phyloP scores from a whole-genome alignment of 1,140 invertebrate species.

The Rhyacophila brunnea region DNA sequence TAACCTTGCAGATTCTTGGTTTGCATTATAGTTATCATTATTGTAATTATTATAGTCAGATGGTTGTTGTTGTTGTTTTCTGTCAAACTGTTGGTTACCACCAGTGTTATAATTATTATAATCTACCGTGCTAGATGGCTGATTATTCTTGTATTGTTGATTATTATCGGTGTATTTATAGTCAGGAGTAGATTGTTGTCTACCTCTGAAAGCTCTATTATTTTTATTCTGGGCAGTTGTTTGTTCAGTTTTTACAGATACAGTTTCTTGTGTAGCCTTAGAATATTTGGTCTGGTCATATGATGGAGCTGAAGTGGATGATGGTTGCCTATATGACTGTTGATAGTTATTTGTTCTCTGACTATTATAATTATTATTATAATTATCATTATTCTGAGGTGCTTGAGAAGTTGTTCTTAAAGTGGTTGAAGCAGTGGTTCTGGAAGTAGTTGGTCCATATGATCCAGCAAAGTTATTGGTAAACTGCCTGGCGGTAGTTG shows the following conservation, averaged over 20 bases:
- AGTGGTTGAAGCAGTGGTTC: slow-evolving; percentile 40
- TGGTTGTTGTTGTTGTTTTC: slow-evolving; percentile 1
- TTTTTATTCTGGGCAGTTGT: slow-evolving; percentile 25
- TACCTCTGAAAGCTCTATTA: slow-evolving; percentile 19
- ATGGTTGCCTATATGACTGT: slow-evolving; percentile 29
- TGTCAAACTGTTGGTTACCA: slow-evolving; percentile 1
- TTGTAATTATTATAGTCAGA: slow-evolving; percentile 11
- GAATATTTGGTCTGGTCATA: slow-evolving; percentile 36
- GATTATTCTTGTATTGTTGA: slow-evolving; percentile 5
- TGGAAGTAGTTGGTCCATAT: slow-evolving; percentile 53
- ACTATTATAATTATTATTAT: slow-evolving; percentile 13
- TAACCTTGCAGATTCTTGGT: neutral
- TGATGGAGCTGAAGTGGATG: slow-evolving; percentile 14
- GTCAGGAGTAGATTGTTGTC: slow-evolving; percentile 21
- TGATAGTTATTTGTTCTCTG: slow-evolving; percentile 9
- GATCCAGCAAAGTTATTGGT: slow-evolving; percentile 50
- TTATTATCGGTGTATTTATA: slow-evolving; percentile 14
- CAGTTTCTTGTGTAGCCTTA: slow-evolving; percentile 6
- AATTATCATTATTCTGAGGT: slow-evolving; percentile 25
- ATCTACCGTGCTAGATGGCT: slow-evolving; percentile 8
- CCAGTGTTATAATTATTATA: slow-evolving; percentile 6
- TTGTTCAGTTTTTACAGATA: slow-evolving; percentile 20
- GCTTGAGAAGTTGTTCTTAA: slow-evolving; percentile 1
- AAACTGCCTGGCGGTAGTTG: slow-evolving; percentile 44
- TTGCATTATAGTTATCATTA: slow-evolving; percentile 13